phyloP scores from a whole-genome alignment of 2,797 vertebrate species.

The Alouatta caraya region DNA sequence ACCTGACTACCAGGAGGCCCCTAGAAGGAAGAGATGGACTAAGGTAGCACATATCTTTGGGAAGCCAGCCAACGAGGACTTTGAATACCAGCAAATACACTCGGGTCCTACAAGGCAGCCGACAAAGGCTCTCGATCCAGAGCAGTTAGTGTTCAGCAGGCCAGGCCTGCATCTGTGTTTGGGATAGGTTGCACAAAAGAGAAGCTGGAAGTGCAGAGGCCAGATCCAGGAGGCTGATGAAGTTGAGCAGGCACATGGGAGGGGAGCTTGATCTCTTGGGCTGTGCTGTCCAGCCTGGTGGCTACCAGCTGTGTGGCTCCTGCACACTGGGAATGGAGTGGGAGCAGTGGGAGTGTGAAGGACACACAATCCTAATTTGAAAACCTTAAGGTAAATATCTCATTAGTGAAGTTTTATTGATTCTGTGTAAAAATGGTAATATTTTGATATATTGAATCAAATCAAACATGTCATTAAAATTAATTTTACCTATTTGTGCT shows the following conservation, averaged over 20 bases:
- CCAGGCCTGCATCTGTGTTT: background rate
- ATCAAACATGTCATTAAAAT: background rate
- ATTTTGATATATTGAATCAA: background rate
- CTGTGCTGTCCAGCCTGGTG: background rate
- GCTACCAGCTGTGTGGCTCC: background rate
- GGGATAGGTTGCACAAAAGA: background rate
- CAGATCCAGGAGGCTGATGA: background rate
- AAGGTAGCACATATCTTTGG: background rate
- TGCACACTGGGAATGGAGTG: background rate
- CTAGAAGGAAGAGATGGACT: background rate
- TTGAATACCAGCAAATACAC: too few relatives aligned
- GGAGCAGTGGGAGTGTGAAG: background rate
- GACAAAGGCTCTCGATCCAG: background rate
- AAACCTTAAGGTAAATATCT: background rate
- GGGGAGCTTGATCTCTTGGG: background rate
- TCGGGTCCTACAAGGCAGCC: background rate
- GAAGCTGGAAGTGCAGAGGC: background rate
- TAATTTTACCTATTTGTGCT: background rate
- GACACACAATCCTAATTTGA: background rate
- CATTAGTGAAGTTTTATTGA: background rate
- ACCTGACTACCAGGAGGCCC: background rate
- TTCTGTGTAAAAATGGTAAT: background rate
- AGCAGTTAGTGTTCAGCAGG: background rate
- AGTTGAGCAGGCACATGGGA: background rate
- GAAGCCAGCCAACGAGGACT: background rate